phyloP scores from a whole-genome alignment of 1,140 invertebrate genomes.

The Oncopodura yosiiana region DNA sequence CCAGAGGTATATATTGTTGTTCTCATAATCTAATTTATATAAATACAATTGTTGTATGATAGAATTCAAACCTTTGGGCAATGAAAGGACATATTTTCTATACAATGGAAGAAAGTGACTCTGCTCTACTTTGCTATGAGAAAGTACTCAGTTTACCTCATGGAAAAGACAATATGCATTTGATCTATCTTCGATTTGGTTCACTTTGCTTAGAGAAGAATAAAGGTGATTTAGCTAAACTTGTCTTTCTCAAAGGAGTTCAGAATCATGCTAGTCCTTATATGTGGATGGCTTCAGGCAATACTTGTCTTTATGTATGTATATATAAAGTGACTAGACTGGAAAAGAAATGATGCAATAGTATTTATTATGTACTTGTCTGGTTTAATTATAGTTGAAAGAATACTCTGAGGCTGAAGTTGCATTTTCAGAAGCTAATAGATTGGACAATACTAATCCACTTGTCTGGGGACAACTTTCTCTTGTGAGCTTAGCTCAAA shows the following conservation, averaged over 20 bases:
- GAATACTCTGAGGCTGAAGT: slow-evolving; percentile 38
- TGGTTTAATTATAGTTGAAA: slow-evolving; percentile 32
- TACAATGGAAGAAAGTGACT: background rate
- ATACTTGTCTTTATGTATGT: slow-evolving; percentile 37
- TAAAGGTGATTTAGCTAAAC: slow-evolving; percentile 12
- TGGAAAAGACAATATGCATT: slow-evolving; percentile 21
- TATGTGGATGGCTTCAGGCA: slow-evolving; percentile 40
- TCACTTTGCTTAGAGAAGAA: slow-evolving; percentile 6
- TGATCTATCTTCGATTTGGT: slow-evolving; percentile 27
- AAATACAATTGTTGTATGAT: background rate
- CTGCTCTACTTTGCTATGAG: slow-evolving; percentile 22
- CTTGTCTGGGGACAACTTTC: slow-evolving; percentile 40
- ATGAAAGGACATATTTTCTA: slow-evolving; percentile 26
- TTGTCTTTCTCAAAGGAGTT: slow-evolving; percentile 29
- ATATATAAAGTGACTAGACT: background rate
- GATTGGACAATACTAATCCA: slow-evolving; percentile 38
- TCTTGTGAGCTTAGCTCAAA: slow-evolving; percentile 37
- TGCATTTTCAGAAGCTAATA: slow-evolving; percentile 39
- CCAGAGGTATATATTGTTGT: slow-evolving; percentile 9
- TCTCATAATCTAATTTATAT: background rate
- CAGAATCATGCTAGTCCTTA: slow-evolving; percentile 35
- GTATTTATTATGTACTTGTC: background rate
- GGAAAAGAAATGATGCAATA: background rate
- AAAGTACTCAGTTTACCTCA: slow-evolving; percentile 2
- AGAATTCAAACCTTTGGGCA: slow-evolving; percentile 21